Conservation (phyloP, 2,797 vertebrate species). For the Scyliorhinus canicula region DNA sequence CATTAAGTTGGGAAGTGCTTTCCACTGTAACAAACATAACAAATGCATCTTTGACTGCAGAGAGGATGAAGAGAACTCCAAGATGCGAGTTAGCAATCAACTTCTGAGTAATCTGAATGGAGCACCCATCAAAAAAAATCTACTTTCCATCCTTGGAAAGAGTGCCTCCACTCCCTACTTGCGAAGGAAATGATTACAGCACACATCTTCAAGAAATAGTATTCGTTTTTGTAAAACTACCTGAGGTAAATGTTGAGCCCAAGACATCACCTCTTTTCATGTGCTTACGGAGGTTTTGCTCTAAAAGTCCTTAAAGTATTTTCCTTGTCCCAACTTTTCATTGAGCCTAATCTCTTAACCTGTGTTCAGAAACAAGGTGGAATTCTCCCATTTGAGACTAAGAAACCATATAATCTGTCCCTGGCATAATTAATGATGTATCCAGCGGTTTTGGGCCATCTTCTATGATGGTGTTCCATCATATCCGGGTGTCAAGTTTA, state of each 20-base stretch:
- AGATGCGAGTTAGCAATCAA: constrained; percentile 76
- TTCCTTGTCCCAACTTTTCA: not conserved
- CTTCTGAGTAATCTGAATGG: constrained; percentile 67
- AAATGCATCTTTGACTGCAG: constrained; percentile 63
- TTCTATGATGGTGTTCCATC: no score
- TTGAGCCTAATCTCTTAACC: not conserved
- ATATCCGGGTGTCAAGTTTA: no score
- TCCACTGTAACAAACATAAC: constrained; percentile 56
- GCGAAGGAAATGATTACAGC: not conserved
- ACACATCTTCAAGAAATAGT: not conserved
- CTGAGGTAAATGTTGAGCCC: not conserved
- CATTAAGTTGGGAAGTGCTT: constrained; percentile 48
- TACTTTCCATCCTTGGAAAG: constrained; percentile 42
- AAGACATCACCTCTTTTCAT: not conserved
- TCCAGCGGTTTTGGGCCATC: no score
- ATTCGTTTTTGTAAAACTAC: not conserved
- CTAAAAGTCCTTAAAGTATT: not conserved
- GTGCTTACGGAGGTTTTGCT: not conserved
- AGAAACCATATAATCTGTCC: no score
- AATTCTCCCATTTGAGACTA: no score
- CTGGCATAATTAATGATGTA: no score
- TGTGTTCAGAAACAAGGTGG: not conserved
- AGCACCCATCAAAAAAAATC: constrained; percentile 48
- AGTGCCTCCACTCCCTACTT: not conserved
- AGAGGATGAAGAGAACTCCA: constrained; percentile 62